Evolutionary conservation across 2,888 invertebrate genomes (phyloP), one percentile per base, ranked within the genome.

Genomic region (Plagodis dolabraria): DNA sequence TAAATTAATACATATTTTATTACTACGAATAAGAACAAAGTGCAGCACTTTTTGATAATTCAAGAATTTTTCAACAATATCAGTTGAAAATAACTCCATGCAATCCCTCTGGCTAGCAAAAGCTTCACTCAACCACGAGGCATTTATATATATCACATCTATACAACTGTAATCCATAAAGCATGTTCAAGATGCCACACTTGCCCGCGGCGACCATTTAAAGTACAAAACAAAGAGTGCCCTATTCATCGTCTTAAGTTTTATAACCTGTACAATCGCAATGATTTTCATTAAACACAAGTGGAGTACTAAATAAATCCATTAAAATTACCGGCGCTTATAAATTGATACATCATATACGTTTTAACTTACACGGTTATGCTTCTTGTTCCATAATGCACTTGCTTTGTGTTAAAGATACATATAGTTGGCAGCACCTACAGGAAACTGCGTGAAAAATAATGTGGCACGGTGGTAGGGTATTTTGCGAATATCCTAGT

Each of bases 311-410:
- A 71, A 77, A 83, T 75, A 84, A 81, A 80, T 78, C 82, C 85
- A 85, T 87, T 86, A 82, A 74, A 78, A 68, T 65, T 72, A 68
- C 74, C 60, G 59, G 62, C 57, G 64, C 56, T 74, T 76, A 72
- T 79, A 76, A 82, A 86, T 86, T 87, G 82, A 82, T 82, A 82
- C 74, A 79, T 85, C 83, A 84, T 85, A 85, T 80, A 82, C 72
- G 71, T 80, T 76, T 72, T 70, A 10, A 71, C 70, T 74, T 86
- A 87, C 88, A 64, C 70, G 74, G 74, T 70, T 81, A 82, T 76
- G 87, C 88, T 89, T 85, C 87, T 86, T 85, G 83, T 82, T 82
- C 80, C 70, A 78, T 76, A 79, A 77, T 68, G 66, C 62, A 63
- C 71, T 65, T 65, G 62, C 63, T 60, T 63, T 8, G 7, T 38